Evolutionary conservation across 2,888 invertebrate genomes (phyloP).

Genomic region (Chrysodeixis includens): DNA sequence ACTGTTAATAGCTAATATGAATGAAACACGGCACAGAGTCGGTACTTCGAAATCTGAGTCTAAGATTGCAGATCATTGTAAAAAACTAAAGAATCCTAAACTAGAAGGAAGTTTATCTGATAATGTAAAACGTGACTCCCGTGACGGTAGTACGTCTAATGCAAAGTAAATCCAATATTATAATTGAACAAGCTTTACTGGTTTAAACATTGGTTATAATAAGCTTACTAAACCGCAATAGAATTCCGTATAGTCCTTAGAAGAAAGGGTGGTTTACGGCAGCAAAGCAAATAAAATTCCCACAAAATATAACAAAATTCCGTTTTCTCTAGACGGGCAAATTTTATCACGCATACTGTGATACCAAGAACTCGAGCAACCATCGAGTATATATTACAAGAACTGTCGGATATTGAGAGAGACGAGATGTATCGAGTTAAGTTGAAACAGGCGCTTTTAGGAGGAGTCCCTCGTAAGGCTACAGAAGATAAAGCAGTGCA

Average conservation of each 20-base stretch:
- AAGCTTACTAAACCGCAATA: neutral
- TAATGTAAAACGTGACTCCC: neutral
- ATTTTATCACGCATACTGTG: conserved; percentile 9
- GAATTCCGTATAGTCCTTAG: conserved; percentile 10
- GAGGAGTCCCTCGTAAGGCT: neutral
- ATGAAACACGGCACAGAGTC: neutral
- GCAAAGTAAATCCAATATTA: neutral
- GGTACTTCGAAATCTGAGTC: neutral
- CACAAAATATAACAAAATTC: conserved; percentile 2
- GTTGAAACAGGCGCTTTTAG: neutral
- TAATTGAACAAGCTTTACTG: neutral
- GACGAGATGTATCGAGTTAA: conserved; percentile 14
- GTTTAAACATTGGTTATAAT: neutral
- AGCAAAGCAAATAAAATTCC: conserved; percentile 10
- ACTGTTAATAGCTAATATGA: neutral
- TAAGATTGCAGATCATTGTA: neutral
- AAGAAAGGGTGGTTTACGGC: conserved; percentile 40
- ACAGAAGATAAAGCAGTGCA: neutral
- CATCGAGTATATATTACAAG: conserved; percentile 1
- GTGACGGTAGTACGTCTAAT: neutral
- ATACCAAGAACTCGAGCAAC: conserved; percentile 7
- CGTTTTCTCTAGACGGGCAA: conserved; percentile 15
- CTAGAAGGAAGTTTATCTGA: neutral
- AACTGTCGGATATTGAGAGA: conserved; percentile 1
- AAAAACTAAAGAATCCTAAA: neutral